Evolutionary conservation across 1,140 invertebrate genomes (phyloP), one percentile per base, ranked within the genome.

Genomic region (Bursaphelenchus mucronatus): DNA sequence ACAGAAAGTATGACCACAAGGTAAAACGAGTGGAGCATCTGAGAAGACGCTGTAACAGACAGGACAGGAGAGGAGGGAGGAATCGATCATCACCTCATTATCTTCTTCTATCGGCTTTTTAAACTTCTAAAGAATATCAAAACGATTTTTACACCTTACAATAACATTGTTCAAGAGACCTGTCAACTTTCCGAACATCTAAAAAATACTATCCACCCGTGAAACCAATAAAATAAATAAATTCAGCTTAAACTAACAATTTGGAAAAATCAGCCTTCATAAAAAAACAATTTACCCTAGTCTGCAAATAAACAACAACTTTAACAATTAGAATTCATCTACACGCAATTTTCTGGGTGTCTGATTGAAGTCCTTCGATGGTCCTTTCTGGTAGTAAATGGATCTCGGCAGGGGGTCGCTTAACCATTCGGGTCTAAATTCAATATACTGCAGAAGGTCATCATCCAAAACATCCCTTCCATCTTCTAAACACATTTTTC

Each of bases 321-420:
- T n/a, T n/a, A 45, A 49, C 3, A 43, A 13, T 70, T 54, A 74
- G 55, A 30, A 78, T 65, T 78, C 76, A 8, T 75, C 67, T 50
- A 54, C 47, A n/a, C 49, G 68, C 15, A 80, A 70, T 49, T 80
- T 70, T 44, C 75, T 47, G 8, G 76, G 76, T 50, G 61, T 64
- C 43, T 56, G 57, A 11, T 56, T 65, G 53, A 80, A 78, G 55
- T 75, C 68, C 45, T 76, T 56, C 4, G 54, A 15, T 9, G 76
- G 65, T 30, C 75, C 77, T 5, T 58, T 62, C 3, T 64, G 61
- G 56, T 70, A 78, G 17, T 61, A 39, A 11, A 65, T 58, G 6
- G 66, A 41, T 15, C 45, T 43, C 17, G 78, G 75, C 10, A 70
- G 58, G 3, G 78, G 75, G 19, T 71, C 44, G 3, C 72, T 58